Percentiles rank a stretch among this genome's conserved stretches.
These are phyloP conservation scores for Tachypleus tridentatus DNA, from an alignment of 1,140 invertebrate species.

Conservation along the genomic window DNA sequence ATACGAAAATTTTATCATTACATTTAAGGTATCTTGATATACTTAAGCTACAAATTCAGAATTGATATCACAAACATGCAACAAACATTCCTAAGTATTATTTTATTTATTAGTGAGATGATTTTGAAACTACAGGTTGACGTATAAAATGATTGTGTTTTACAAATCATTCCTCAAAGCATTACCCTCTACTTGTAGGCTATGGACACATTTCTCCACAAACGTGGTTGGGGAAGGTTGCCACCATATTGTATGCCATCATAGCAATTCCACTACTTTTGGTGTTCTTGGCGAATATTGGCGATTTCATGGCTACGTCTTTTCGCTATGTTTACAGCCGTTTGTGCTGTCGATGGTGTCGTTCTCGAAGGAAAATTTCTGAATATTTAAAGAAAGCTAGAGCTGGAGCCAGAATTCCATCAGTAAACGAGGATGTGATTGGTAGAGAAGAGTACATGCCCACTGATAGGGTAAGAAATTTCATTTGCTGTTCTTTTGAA, in stretches of 20 bases:
- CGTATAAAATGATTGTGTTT: too few species aligned
- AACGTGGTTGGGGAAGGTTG: slow-evolving; percentile 64
- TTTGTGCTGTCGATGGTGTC: slow-evolving; percentile 43
- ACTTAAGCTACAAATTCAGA: too few species aligned
- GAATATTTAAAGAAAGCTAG: slow-evolving; percentile 8
- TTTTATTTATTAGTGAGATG: too few species aligned
- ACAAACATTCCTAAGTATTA: too few species aligned
- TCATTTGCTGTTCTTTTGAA: too few species aligned
- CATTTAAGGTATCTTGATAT: too few species aligned
- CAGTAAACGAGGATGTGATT: slow-evolving; percentile 23
- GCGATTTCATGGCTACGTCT: slow-evolving; percentile 84
- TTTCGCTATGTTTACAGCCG: slow-evolving; percentile 90
- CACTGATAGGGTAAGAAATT: slow-evolving; percentile 22
- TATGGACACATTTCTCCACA: slow-evolving; percentile 86
- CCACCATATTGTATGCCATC: slow-evolving; percentile 86
- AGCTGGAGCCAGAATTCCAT: slow-evolving; percentile 13
- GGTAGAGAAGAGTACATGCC: slow-evolving; percentile 30
- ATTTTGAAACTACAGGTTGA: too few species aligned
- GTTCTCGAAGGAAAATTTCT: slow-evolving; percentile 1
- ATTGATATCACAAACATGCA: too few species aligned
- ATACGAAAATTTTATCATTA: too few species aligned
- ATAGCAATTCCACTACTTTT: slow-evolving; percentile 90
- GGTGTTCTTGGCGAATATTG: slow-evolving; percentile 78
- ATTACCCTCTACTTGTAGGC: slow-evolving; percentile 39
- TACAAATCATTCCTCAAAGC: too few species aligned